Evolutionary conservation across 2,888 invertebrate species (phyloP).

Genomic region (Drosophila merina): DNA sequence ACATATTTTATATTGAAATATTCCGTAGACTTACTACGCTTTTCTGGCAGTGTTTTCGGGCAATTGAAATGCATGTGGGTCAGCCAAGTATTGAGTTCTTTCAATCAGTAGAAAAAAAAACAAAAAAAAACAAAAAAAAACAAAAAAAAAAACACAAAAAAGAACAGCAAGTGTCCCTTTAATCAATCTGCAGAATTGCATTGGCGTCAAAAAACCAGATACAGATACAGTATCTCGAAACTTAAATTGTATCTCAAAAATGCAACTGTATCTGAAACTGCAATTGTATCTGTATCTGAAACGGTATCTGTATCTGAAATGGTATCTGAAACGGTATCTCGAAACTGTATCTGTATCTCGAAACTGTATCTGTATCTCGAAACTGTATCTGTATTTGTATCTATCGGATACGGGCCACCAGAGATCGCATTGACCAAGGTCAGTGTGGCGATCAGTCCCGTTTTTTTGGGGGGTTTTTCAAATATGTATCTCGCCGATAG

Average conservation of each 20-base stretch:
- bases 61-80: conserved; percentile 49
- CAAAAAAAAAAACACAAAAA: not conserved
- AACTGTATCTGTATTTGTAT: conserved; percentile 12
- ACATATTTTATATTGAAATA: no score
- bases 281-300: conserved; percentile 6
- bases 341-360: not conserved
- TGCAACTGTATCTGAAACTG: not conserved
- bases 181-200: conserved; percentile 48
- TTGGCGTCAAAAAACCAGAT: conserved; percentile 29
- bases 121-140: not conserved
- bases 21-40: no score
- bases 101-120: conserved; percentile 18
- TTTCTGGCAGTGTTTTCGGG: not conserved
- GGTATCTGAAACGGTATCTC: conserved; percentile 14
- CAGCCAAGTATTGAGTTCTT: conserved; percentile 22
- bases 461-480: conserved; percentile 5
- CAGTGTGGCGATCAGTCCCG: conserved; percentile 41
- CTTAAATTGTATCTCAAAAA: no score
- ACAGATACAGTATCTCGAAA: conserved; percentile 5
- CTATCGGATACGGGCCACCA: conserved; percentile 50
- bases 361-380: conserved; percentile 3
- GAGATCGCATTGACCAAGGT: conserved; percentile 64
- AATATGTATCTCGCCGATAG: conserved; percentile 25
- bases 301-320: conserved; percentile 5
- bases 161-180: conserved; percentile 55